Evolutionary conservation across 2,888 invertebrate species (phyloP), one percentile per base, ranked within the genome.

Genomic region (Eremobia ochroleuca): DNA sequence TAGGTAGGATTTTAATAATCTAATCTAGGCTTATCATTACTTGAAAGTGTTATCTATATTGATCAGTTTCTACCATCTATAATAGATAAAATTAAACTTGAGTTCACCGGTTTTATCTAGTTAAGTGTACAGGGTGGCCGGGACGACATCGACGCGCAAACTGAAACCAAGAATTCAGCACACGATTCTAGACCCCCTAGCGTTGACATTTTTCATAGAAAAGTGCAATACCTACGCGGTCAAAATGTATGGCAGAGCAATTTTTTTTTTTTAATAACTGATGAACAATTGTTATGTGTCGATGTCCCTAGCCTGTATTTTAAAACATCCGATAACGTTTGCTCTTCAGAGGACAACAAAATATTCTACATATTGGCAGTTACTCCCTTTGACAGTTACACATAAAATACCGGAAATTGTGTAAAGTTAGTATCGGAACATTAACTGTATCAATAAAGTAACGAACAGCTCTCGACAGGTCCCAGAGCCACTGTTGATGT

Each of bases 381-480:
- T 28, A 58, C 28, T 64, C 6, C 28, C 28, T 21, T n/a, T 62
- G 34, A 74, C 6, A 13, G 40, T n/a, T 18, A 34, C n/a, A n/a
- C 6, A 3, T 55, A 43, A 34, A 73, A 15, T 28, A 3, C 6
- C 18, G 59, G 13, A 18, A 40, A 31, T 28, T 4, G 18, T 18
- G 28, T 6, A n/a, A 66, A 25, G 18, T 70, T 18, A n/a, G 31
- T 79, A 66, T 21, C n/a, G 1, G 15, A 34, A 61, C 43, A 31
- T 66, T 25, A 55, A 2, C 13, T 78, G 46, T n/a, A 13, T 37
- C 59, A 37, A 34, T 65, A 73, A 34, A 40, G 13, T 37, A 43
- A 31, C 18, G 40, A 58, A 25, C 6, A 15, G 6, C 25, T 34
- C 46, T 46, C 66, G 76, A 79, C 55, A 81, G 79, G 64, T 81